Conservation (phyloP, 2,113 vertebrate genomes). For the Phrynosoma platyrhinos region DNA sequence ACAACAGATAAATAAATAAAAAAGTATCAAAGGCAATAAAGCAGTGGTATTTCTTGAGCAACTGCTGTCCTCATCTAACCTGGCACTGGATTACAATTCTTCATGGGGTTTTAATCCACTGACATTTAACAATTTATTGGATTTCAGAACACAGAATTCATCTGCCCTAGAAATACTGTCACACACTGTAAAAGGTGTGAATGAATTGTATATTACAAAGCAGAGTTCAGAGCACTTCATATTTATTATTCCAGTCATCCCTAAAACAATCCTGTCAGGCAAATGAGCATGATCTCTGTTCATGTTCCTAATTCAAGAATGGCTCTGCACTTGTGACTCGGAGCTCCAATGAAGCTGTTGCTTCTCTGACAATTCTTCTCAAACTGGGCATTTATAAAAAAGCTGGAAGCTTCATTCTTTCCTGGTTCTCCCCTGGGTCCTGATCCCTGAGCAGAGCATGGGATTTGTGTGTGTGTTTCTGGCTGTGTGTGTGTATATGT, state of each 20-base stretch:
- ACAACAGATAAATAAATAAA: constrained; percentile 8
- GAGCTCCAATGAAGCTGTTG: neutral
- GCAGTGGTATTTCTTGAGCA: constrained; percentile 60
- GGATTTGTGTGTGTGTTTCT: too few relatives aligned
- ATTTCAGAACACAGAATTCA: neutral
- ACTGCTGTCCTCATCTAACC: constrained; percentile 66
- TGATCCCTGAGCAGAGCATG: neutral
- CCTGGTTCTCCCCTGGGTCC: neutral
- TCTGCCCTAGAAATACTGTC: constrained; percentile 15
- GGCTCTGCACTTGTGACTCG: neutral
- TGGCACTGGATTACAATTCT: constrained; percentile 52
- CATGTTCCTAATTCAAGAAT: neutral
- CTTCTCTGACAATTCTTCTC: neutral
- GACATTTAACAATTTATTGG: constrained; percentile 7
- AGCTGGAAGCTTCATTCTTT: neutral
- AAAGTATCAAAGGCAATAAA: constrained; percentile 48
- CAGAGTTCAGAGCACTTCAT: neutral
- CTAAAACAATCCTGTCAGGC: constrained; percentile 23
- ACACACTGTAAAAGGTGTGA: neutral
- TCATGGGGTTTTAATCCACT: constrained; percentile 52
- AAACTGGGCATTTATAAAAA: neutral
- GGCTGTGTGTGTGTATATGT: too few relatives aligned
- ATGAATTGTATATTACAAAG: neutral
- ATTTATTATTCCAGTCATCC: neutral
- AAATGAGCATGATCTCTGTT: neutral